These are phyloP conservation scores for Tachycineta bicolor DNA, from an alignment of 2,113 vertebrate genomes.

Conservation along the genomic window DNA sequence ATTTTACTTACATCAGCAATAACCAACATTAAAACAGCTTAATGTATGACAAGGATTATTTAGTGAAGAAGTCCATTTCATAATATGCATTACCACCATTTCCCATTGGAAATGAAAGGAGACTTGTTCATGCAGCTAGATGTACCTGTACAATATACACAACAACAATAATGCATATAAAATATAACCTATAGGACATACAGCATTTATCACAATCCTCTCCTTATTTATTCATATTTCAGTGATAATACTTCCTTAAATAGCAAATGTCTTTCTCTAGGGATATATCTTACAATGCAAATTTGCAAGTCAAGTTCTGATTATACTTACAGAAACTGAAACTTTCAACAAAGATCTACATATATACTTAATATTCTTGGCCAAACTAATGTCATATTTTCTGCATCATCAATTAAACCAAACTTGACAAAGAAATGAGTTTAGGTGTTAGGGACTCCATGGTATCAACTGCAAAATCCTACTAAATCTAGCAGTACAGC, in stretches of 20 bases:
- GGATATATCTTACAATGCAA: neutral
- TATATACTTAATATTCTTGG: neutral
- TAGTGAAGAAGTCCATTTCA: neutral
- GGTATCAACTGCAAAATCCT: neutral
- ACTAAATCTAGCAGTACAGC: neutral
- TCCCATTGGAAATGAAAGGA: neutral
- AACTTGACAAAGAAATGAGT: neutral
- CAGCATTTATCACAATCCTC: neutral
- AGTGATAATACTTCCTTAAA: neutral
- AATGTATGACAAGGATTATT: neutral
- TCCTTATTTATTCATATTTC: neutral
- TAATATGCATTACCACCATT: neutral
- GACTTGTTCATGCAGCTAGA: neutral
- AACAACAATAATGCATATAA: neutral
- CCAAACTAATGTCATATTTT: neutral
- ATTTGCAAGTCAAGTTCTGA: neutral
- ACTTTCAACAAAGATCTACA: neutral
- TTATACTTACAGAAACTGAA: neutral
- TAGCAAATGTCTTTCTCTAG: neutral
- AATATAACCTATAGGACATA: neutral
- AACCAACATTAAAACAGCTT: neutral
- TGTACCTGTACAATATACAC: neutral
- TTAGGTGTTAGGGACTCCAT: neutral
- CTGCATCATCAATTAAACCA: neutral
- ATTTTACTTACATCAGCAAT: neutral